Evolutionary conservation across 2,113 vertebrate species (phyloP).

Genomic region (Coturnix japonica): DNA sequence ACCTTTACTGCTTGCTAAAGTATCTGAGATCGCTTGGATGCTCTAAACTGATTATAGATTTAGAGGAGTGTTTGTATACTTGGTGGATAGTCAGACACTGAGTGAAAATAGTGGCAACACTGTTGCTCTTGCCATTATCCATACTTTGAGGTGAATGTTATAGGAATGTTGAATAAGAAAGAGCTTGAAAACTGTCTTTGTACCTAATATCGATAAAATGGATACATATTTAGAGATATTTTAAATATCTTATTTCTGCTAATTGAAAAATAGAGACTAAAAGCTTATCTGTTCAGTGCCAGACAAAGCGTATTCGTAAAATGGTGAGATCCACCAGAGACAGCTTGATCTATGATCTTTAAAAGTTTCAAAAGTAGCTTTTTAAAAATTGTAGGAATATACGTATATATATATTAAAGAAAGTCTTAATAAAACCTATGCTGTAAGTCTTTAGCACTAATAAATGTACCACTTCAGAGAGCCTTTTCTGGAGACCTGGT

Average conservation of each 20-base stretch:
- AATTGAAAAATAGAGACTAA: slow-evolving; percentile 45
- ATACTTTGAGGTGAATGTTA: neutral
- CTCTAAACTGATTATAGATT: neutral
- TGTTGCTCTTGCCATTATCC: neutral
- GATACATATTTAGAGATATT: slow-evolving; percentile 6
- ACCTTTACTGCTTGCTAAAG: neutral
- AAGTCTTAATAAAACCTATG: neutral
- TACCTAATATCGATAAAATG: neutral
- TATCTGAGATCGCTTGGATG: neutral
- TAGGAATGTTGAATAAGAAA: neutral
- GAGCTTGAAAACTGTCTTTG: neutral
- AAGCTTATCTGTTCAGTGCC: neutral
- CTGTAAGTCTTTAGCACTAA: neutral
- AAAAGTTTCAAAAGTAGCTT: neutral
- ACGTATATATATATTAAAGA: too few relatives aligned
- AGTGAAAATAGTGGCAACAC: neutral
- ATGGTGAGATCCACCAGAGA: neutral
- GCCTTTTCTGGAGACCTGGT: neutral
- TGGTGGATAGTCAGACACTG: neutral
- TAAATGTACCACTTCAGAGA: neutral
- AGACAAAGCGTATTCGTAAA: neutral
- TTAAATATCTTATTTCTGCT: slow-evolving; percentile 36
- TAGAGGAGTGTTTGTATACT: neutral
- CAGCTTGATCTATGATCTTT: neutral
- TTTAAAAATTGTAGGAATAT: neutral